phyloP scores from a whole-genome alignment of 2,888 invertebrate genomes.

The Cheilosia impressa region DNA sequence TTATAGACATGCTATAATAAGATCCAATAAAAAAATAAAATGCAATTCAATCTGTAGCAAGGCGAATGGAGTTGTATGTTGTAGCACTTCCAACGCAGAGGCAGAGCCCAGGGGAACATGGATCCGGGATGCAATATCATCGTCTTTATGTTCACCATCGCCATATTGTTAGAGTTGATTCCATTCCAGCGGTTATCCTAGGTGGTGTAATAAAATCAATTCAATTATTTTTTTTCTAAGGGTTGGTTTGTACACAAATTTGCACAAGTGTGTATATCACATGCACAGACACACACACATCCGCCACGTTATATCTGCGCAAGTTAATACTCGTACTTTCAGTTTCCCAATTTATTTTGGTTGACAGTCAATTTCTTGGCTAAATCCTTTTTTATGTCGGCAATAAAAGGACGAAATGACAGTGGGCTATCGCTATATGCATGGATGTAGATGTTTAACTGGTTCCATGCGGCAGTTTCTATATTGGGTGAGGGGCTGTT shows the following conservation, averaged over 20 bases:
- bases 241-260: constrained; percentile 22
- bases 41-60: constrained; percentile 49
- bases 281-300: neutral
- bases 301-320: constrained; percentile 22
- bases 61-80: constrained; percentile 4
- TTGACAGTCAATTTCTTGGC: constrained; percentile 76
- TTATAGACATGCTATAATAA: constrained; percentile 39
- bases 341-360: constrained; percentile 74
- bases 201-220: constrained; percentile 70
- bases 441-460: constrained; percentile 10
- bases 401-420: constrained; percentile 76
- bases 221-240: constrained; percentile 65
- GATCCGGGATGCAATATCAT: constrained; percentile 21
- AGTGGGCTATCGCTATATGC: constrained; percentile 57
- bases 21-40: constrained; percentile 56
- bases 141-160: constrained; percentile 40
- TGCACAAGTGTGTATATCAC: neutral
- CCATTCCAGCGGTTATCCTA: constrained; percentile 60
- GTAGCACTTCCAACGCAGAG: neutral
- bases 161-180: constrained; percentile 57
- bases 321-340: constrained; percentile 64
- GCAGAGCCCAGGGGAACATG: constrained; percentile 1
- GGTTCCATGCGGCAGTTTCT: constrained; percentile 9
- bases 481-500: too few relatives aligned
- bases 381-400: constrained; percentile 77